These are phyloP conservation scores for Taeniopygia guttata DNA, from an alignment of 2,797 vertebrate species.

Conservation along the genomic window DNA sequence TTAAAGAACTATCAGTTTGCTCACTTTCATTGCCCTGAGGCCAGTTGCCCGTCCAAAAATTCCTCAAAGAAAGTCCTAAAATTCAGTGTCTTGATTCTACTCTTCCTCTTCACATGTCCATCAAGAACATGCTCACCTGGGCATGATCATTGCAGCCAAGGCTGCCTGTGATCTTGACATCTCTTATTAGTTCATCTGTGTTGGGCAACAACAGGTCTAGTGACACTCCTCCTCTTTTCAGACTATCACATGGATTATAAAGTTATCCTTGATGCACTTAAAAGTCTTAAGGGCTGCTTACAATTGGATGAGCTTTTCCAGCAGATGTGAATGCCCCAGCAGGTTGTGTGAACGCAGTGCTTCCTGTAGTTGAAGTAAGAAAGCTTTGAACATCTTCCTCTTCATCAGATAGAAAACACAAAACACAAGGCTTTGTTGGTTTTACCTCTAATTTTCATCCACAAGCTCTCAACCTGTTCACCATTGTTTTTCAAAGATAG, in stretches of 20 bases:
- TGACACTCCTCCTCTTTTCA: not conserved
- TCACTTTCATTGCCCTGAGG: not conserved
- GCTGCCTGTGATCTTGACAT: rapidly evolving
- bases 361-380: not conserved
- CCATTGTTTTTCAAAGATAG: not conserved
- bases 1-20: not conserved
- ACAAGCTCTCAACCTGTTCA: not conserved
- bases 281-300: not conserved
- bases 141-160: not conserved
- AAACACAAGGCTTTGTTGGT: not conserved
- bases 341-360: not conserved
- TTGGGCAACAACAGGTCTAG: not conserved
- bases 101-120: not conserved
- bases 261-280: not conserved
- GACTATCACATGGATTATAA: not conserved
- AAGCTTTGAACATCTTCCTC: not conserved
- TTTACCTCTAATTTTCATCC: not conserved
- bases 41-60: not conserved
- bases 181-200: not conserved
- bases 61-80: not conserved
- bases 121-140: not conserved
- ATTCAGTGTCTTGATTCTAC: not conserved
- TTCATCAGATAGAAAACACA: not conserved
- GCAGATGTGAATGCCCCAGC: not conserved
- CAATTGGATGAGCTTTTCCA: not conserved